Conservation (phyloP, 2,113 vertebrate genomes). For the Suricata suricatta region DNA sequence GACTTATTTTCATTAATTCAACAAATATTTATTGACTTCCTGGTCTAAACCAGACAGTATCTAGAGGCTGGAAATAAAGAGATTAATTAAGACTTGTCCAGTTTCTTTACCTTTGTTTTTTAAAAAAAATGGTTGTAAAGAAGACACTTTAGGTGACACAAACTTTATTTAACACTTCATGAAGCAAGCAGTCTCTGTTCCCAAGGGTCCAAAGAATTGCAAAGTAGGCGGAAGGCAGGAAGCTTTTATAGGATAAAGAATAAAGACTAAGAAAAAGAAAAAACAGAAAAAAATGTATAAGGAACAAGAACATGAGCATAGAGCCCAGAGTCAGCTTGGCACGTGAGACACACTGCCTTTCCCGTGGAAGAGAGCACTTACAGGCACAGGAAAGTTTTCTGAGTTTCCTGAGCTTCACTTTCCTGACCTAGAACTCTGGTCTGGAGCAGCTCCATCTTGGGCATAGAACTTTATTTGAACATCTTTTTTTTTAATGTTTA, state of each 20-base stretch:
- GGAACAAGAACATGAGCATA: not conserved
- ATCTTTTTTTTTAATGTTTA: too few relatives aligned
- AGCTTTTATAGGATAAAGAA: not conserved
- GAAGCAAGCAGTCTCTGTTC: not conserved
- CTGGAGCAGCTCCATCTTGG: not conserved
- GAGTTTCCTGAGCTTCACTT: not conserved
- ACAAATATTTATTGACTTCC: constrained; percentile 64
- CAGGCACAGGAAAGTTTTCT: not conserved
- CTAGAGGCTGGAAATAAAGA: constrained; percentile 31
- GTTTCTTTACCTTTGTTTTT: not conserved
- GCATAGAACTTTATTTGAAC: not conserved
- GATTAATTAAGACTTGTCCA: constrained; percentile 44
- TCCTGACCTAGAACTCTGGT: not conserved
- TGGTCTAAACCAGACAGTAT: constrained; percentile 26
- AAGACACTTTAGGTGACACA: not conserved
- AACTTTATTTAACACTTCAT: not conserved
- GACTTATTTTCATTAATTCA: constrained; percentile 64
- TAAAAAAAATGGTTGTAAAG: constrained; percentile 2
- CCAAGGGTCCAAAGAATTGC: not conserved
- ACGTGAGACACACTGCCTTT: not conserved
- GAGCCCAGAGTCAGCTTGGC: not conserved
- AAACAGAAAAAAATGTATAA: not conserved
- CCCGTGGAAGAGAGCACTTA: not conserved
- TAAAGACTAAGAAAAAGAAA: not conserved
- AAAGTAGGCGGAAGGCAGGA: not conserved